Conservation (phyloP, 2,113 vertebrate species). For the Macaca nemestrina region DNA sequence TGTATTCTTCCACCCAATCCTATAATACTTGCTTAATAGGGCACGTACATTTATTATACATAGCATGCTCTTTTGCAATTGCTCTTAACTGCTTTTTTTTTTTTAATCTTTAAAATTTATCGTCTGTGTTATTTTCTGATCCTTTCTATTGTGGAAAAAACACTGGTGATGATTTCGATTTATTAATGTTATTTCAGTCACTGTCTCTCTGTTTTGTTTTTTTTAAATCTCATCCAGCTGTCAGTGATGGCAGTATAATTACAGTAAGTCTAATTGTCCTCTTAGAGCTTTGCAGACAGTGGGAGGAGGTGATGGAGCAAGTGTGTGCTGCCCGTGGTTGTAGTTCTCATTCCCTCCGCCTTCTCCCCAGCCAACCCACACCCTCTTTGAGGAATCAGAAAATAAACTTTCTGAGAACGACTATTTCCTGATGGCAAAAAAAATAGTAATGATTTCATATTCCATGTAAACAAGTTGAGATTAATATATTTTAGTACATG, state of each 20-base stretch:
- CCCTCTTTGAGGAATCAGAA: conserved; percentile 16
- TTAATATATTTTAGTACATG: background rate
- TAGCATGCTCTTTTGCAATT: background rate
- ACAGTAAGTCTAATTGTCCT: conserved; percentile 73
- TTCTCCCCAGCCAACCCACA: background rate
- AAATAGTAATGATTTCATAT: background rate
- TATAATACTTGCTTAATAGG: background rate
- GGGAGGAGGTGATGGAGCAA: conserved; percentile 41
- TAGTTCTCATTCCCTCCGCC: background rate
- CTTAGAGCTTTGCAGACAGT: conserved; percentile 44
- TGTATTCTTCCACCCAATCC: background rate
- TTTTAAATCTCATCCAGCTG: conserved; percentile 45
- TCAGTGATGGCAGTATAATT: conserved; percentile 75
- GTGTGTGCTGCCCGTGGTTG: background rate
- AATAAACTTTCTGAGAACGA: background rate
- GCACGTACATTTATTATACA: background rate
- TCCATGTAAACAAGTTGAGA: conserved; percentile 7
- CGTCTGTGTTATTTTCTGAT: conserved; percentile 33
- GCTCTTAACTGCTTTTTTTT: background rate
- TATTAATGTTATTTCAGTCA: conserved; percentile 58
- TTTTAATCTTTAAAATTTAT: conserved; percentile 27
- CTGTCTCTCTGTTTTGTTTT: background rate
- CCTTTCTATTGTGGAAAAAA: conserved; percentile 46
- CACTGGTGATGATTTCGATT: conserved; percentile 36
- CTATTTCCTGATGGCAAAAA: background rate